Evolutionary conservation across 2,113 vertebrate genomes (phyloP), one percentile per base, ranked within the genome.

Genomic region (Tichodroma muraria): DNA sequence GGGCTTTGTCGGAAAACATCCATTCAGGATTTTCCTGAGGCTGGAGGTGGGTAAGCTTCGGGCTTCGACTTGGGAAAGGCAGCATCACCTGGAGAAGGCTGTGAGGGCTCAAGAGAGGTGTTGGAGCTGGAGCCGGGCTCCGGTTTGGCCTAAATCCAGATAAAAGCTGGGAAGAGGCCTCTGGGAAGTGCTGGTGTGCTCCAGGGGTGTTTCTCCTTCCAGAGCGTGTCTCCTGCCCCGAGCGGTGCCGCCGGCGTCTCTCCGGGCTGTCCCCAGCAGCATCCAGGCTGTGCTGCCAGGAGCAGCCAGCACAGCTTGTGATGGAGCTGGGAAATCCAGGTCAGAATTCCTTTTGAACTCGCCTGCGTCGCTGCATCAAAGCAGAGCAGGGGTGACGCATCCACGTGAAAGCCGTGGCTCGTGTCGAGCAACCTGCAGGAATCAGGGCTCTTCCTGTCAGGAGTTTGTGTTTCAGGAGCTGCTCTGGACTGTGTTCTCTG

Each of bases 171-270:
- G 23, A 76, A 15, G 76, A 61, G 52, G 13, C 5, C 23, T 65
- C 35, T 22, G 64, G 86, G 69, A 25, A n/a, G 44, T 30, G 47
- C 63, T 27, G 23, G 4, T 49, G 45, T 25, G 31, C 31, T 78
- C 6, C 3, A 2, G 56, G 72, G 35, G 11, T 20, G 24, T 44
- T 88, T 82, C 79, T 65, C 25, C 18, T 68, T 54, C 31, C 1
- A 0, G 59, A 52, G 28, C 1, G 1, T 0, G 0, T 49, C 78
- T 84, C 54, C 63, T 5, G 3, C 16, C 16, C 27, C 0, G 7
- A 20, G 38, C n/a, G n/a, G n/a, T n/a, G n/a, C n/a, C n/a, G n/a
- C n/a, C n/a, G n/a, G n/a, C n/a, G 1, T 23, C 52, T 59, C 77
- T 27, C 19, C 1, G 6, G 77, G 69, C 38, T 75, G 60, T 59